phyloP scores from a whole-genome alignment of 2,113 vertebrate species.

The Neodontobutis hainanensis region DNA sequence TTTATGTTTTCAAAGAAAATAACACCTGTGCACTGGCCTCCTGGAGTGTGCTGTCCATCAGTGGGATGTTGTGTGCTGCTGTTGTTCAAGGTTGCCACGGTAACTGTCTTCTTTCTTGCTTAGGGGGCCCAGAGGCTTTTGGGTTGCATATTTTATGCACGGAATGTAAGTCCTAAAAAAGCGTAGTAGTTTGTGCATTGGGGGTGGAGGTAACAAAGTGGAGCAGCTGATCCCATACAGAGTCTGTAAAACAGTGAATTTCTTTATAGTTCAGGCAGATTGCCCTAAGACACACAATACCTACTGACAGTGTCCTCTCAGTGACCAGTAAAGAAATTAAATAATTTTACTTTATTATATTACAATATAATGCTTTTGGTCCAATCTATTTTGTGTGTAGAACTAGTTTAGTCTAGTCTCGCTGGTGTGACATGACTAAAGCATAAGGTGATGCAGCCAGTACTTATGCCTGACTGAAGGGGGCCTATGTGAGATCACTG shows the following conservation, averaged over 20 bases:
- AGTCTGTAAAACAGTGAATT: constrained; percentile 35
- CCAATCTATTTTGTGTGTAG: no score
- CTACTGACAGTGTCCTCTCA: constrained; percentile 14
- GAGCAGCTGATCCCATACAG: constrained; percentile 58
- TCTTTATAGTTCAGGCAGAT: constrained; percentile 18
- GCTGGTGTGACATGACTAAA: no score
- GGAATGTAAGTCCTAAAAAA: constrained; percentile 74
- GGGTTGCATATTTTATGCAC: constrained; percentile 78
- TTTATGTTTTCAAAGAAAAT: constrained; percentile 70
- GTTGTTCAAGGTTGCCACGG: constrained; percentile 78
- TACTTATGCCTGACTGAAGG: no score
- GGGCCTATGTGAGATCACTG: no score
- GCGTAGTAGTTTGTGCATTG: constrained; percentile 3
- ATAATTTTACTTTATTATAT: no score
- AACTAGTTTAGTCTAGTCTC: no score
- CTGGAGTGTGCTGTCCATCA: constrained; percentile 72
- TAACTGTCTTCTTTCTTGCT: constrained; percentile 74
- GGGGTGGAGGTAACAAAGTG: constrained; percentile 17
- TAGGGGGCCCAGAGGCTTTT: constrained; percentile 74
- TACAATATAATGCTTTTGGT: no score
- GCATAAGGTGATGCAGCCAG: no score
- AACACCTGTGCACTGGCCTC: constrained; percentile 69
- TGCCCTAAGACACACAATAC: constrained; percentile 22
- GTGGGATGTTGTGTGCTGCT: constrained; percentile 74
- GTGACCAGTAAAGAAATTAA: no score